Conservation (phyloP, 1,140 invertebrate species). For the Drosophila arizonae region DNA sequence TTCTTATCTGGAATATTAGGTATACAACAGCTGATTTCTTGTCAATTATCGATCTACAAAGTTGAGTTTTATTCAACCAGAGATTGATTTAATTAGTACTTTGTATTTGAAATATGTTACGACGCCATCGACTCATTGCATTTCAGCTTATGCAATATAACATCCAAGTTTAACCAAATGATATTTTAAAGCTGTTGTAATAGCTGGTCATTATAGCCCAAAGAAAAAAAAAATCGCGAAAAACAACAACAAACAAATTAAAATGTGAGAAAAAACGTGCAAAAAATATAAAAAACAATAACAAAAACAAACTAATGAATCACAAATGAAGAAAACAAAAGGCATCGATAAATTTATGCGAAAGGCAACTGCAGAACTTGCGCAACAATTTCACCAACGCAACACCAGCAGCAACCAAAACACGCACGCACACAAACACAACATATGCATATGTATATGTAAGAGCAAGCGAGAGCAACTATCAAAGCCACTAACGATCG, state of each 20-base stretch:
- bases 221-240: slow-evolving; percentile 5
- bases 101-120: not conserved
- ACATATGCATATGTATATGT: slow-evolving; percentile 3
- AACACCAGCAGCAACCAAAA: slow-evolving; percentile 35
- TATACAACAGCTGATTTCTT: no score
- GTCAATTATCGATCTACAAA: no score
- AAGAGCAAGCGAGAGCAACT: slow-evolving; percentile 39
- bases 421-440: slow-evolving; percentile 12
- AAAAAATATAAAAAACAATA: slow-evolving; percentile 60
- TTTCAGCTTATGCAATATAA: not conserved
- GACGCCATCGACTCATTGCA: not conserved
- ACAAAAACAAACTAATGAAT: not conserved
- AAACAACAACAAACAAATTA: slow-evolving; percentile 40
- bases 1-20: no score
- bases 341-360: slow-evolving; percentile 61
- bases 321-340: slow-evolving; percentile 37
- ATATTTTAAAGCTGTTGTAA: slow-evolving; percentile 16
- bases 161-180: not conserved
- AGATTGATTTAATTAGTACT: no score
- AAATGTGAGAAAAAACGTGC: slow-evolving; percentile 55
- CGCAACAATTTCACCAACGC: slow-evolving; percentile 73
- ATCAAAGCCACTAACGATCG: slow-evolving; percentile 25
- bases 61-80: no score
- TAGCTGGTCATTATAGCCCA: slow-evolving; percentile 41
- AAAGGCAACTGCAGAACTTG: slow-evolving; percentile 54